Percentiles rank a stretch among this genome's conserved stretches.
Evolutionary conservation across 2,113 vertebrate species (phyloP).

Genomic region (Esox niger): DNA sequence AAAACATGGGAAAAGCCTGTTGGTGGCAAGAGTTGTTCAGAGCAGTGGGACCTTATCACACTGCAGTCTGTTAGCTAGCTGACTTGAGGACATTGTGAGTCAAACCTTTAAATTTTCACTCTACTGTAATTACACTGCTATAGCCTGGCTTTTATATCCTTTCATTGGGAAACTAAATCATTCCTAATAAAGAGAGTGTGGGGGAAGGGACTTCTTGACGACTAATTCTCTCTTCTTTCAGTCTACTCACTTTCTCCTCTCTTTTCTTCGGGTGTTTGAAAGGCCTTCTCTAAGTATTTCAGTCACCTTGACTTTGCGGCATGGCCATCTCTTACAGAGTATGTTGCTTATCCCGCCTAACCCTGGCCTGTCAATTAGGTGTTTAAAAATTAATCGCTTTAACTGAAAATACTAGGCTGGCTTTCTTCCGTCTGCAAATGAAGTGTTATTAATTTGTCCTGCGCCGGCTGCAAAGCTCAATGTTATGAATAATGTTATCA

Average conservation of each 20-base stretch:
- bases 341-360: constrained; percentile 78
- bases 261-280: constrained; percentile 52
- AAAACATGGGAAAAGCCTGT: constrained; percentile 60
- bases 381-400: constrained; percentile 86
- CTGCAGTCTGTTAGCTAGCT: constrained; percentile 65
- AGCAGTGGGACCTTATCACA: constrained; percentile 64
- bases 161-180: constrained; percentile 79
- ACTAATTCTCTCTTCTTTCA: constrained; percentile 67
- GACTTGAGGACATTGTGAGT: constrained; percentile 77
- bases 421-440: constrained; percentile 79
- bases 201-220: constrained; percentile 53
- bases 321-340: constrained; percentile 59
- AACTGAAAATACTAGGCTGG: constrained; percentile 78
- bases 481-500: constrained; percentile 83
- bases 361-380: constrained; percentile 80
- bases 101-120: constrained; percentile 80
- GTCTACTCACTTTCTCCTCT: constrained; percentile 45
- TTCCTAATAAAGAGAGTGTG: constrained; percentile 76
- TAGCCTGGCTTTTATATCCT: constrained; percentile 81
- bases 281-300: constrained; percentile 69
- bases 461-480: constrained; percentile 74
- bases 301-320: constrained; percentile 83
- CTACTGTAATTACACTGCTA: constrained; percentile 73
- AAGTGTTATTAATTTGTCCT: constrained; percentile 81
- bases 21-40: constrained; percentile 48